phyloP scores from a whole-genome alignment of 2,797 vertebrate genomes.

The Mormyrops boulengeri region DNA sequence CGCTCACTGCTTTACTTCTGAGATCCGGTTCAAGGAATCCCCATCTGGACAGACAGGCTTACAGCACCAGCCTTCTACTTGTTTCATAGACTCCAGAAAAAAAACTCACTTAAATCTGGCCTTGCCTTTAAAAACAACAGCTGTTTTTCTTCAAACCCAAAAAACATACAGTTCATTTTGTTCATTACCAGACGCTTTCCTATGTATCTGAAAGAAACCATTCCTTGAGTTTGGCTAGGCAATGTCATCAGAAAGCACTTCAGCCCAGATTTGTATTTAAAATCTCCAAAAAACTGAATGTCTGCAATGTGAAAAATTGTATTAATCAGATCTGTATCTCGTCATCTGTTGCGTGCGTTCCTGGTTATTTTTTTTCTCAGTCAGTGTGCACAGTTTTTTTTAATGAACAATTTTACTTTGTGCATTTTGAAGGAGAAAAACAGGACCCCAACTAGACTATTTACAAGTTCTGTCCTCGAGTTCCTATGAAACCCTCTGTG shows the following conservation, averaged over 20 bases:
- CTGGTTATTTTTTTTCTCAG: background rate
- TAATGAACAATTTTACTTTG: background rate
- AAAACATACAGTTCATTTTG: background rate
- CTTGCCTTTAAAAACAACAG: background rate
- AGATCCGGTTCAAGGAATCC: background rate
- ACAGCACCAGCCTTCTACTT: background rate
- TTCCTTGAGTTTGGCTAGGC: background rate
- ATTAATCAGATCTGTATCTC: background rate
- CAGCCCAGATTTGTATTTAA: background rate
- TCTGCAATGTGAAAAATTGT: background rate
- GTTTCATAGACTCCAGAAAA: background rate
- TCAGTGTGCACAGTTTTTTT: background rate
- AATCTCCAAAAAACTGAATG: background rate
- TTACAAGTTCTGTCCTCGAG: slow-evolving; percentile 2
- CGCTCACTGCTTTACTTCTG: background rate
- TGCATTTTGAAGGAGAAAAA: background rate
- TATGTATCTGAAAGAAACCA: background rate
- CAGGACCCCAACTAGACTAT: background rate
- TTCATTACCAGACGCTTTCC: background rate
- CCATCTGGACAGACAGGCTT: background rate
- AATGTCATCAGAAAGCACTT: background rate
- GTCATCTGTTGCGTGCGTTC: background rate
- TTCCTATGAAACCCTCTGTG: background rate
- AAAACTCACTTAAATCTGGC: background rate
- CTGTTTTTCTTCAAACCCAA: background rate